These are phyloP conservation scores for Leuctra nigra DNA, from an alignment of 2,888 invertebrate genomes.

Conservation along the genomic window DNA sequence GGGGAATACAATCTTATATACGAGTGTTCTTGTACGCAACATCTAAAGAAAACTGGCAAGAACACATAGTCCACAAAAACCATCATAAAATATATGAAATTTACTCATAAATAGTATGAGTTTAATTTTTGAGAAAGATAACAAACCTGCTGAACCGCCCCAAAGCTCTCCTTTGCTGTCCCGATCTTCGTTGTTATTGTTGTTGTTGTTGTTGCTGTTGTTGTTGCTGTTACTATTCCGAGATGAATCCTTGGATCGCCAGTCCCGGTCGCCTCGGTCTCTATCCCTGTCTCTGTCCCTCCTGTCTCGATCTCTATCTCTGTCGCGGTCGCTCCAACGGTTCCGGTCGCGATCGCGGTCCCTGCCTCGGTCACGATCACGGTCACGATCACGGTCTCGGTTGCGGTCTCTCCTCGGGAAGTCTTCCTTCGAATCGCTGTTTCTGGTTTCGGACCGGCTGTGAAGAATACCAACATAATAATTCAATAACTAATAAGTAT, in stretches of 20 bases:
- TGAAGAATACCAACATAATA: too few species aligned
- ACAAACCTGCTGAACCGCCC: too few species aligned
- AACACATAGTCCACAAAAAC: too few species aligned
- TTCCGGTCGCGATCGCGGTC: conserved; percentile 31
- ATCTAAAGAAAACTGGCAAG: too few species aligned
- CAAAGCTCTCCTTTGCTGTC: conserved; percentile 4
- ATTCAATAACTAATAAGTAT: too few species aligned
- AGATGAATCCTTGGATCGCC: conserved; percentile 30
- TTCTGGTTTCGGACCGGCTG: background rate
- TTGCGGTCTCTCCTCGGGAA: conserved; percentile 30
- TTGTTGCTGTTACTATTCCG: too few species aligned
- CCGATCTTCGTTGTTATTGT: background rate
- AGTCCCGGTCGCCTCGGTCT: conserved; percentile 33
- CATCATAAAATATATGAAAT: too few species aligned
- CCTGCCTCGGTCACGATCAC: conserved; percentile 29
- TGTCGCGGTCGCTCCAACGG: conserved; percentile 30
- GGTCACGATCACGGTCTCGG: conserved; percentile 24
- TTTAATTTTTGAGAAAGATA: too few species aligned
- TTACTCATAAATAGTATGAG: too few species aligned
- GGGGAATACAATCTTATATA: too few species aligned
- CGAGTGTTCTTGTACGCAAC: too few species aligned
- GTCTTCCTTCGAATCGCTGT: conserved; percentile 11
- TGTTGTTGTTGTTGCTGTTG: conserved; percentile 8
- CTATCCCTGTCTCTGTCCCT: conserved; percentile 33
- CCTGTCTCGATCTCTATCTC: conserved; percentile 34